Evolutionary conservation across 2,888 invertebrate species (phyloP), one percentile per base, ranked within the genome.

Genomic region (Cetonia aurata): DNA sequence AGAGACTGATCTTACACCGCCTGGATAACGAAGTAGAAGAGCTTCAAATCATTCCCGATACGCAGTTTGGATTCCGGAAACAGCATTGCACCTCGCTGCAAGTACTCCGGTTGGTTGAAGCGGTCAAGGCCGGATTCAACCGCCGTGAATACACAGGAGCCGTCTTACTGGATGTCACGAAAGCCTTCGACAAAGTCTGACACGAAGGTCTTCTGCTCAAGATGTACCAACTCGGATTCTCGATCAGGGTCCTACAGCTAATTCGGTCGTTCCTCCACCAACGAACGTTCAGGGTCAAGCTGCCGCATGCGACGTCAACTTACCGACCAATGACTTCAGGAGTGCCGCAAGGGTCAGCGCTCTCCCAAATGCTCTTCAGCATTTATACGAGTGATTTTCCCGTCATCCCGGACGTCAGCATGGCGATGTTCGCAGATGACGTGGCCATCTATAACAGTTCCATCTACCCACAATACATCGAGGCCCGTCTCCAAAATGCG

Each of bases 51-150:
- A 41, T 55, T n/a, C 53, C 56, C 9, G 8, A 67, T 0, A 19
- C 13, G 2, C 67, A 67, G 15, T 67, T 67, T 44, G 56, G 67
- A 10, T 67, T 55, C 25, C 41, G 56, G 6, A 19, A 6, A 6
- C 42, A 41, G 4, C 67, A 53, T 31, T 10, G 12, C 55, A 67
- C 67, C 19, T 44, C 41, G 3, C 67, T 44, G 4, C 67, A 67
- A 37, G n/a, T 67, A 10, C 55, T 67, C 0, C 41, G 17, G 10
- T 17, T 53, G 1, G 48, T 19, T 3, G 53, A 53, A 12, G 10
- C 48, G 10, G 33, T 66, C 53, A 53, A 37, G 12, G 44, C 9
- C 0, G 42, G 41, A 8, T 53, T 53, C 17, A 53, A 19, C 52
- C 1, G 10, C 17, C 52, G 25, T 1, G 4, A 53, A 19, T 53